These are phyloP conservation scores for Prorops nasuta DNA, from an alignment of 1,140 invertebrate species.

Conservation along the genomic window DNA sequence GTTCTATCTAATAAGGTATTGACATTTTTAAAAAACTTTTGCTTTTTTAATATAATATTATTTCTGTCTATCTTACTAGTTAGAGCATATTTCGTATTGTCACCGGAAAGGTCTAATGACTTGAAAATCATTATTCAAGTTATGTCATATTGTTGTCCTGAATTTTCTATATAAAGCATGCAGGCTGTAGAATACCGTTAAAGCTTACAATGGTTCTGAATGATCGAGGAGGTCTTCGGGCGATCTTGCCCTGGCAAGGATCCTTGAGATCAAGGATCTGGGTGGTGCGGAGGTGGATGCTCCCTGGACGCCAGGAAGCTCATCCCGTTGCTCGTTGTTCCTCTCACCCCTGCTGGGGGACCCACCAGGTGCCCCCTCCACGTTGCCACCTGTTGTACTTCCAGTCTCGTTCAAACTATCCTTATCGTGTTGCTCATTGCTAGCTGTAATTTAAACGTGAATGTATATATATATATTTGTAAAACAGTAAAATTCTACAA, in stretches of 20 bases:
- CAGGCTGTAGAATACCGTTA: too few relatives aligned
- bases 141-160: too few relatives aligned
- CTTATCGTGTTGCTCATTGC: conserved; percentile 56
- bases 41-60: too few relatives aligned
- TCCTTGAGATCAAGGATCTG: conserved; percentile 43
- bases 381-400: conserved; percentile 44
- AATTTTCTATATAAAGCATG: too few relatives aligned
- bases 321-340: too few relatives aligned
- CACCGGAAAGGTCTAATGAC: too few relatives aligned
- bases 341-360: conserved; percentile 32
- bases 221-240: conserved; percentile 41
- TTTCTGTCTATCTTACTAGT: too few relatives aligned
- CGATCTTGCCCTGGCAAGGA: conserved; percentile 38
- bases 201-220: conserved; percentile 46
- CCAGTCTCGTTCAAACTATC: conserved; percentile 57
- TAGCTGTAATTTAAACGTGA: conserved; percentile 44
- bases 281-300: conserved; percentile 30
- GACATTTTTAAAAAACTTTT: too few relatives aligned
- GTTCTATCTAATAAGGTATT: too few relatives aligned
- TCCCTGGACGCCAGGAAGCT: too few relatives aligned
- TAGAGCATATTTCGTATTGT: too few relatives aligned
- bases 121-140: too few relatives aligned
- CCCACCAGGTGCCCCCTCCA: conserved; percentile 34
- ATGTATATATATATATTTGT: conserved; percentile 1
- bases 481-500: neutral